These are phyloP conservation scores for Nixonia krombeini DNA, from an alignment of 1,140 invertebrate species.

Conservation along the genomic window DNA sequence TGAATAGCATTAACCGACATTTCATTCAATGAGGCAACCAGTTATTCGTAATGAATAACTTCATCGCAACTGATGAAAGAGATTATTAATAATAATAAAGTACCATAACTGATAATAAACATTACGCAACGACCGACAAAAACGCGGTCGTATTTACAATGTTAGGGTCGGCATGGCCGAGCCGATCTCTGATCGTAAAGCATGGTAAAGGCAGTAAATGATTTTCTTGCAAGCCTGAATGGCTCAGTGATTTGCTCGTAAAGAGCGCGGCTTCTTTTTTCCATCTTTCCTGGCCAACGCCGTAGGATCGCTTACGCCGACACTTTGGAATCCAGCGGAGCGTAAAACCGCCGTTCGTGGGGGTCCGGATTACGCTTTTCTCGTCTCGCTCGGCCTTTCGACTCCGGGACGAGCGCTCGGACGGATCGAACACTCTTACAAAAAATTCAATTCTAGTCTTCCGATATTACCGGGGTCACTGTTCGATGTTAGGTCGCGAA, in stretches of 20 bases:
- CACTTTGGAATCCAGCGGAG: slow-evolving; percentile 47
- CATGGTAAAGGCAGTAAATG: slow-evolving; percentile 15
- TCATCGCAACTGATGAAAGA: no score
- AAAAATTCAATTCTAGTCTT: slow-evolving; percentile 26
- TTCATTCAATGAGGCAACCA: no score
- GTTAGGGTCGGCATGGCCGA: neutral
- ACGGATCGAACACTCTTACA: slow-evolving; percentile 46
- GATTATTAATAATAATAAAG: no score
- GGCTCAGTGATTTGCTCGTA: slow-evolving; percentile 24
- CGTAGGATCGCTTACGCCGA: slow-evolving; percentile 37
- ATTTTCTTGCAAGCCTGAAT: slow-evolving; percentile 22
- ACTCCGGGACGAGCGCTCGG: slow-evolving; percentile 44
- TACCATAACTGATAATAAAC: no score
- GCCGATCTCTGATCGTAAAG: neutral
- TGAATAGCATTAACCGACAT: no score
- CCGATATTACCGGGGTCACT: slow-evolving; percentile 19
- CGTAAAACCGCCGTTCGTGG: slow-evolving; percentile 63
- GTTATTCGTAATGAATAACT: no score
- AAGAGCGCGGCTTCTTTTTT: slow-evolving; percentile 16
- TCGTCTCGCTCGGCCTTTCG: slow-evolving; percentile 23
- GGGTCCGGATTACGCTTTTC: slow-evolving; percentile 56
- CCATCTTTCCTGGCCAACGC: slow-evolving; percentile 13
- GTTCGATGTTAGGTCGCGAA: slow-evolving; percentile 9
- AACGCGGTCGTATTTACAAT: no score
- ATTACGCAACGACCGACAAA: no score